Base-by-base conservation (phyloP, 2,113 vertebrate genomes). In the Rhea pennata region DNA sequence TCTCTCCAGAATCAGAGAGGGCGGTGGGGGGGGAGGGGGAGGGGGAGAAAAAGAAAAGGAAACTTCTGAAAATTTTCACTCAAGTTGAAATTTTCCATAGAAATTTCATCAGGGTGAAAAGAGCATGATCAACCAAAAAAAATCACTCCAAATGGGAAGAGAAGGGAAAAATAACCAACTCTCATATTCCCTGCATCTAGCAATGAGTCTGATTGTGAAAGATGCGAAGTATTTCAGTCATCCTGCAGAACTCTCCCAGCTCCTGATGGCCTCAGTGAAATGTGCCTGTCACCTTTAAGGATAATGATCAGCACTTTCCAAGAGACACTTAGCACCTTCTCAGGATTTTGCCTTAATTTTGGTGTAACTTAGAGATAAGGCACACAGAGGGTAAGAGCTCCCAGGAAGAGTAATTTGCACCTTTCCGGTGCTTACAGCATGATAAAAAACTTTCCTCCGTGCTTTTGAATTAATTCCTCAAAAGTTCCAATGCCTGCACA, bases 401-500 rank as follows among this genome's bases (percentile, higher is more conserved):
- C 39, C 84, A 79, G 59, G 87, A 97, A 96, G 94, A 96, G 69
- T 93, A 95, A 95, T 96, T 95, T 96, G 96, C 91, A 96, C 97
- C 95, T 96, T 85, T 96, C 80, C 87, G 85, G 94, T 98, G 73
- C 95, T 87, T 36, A 97, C 76, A 96, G 94, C 15, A 91, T 98
- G 96, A 98, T 98, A 97, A 97, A 98, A 98, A 91, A 64, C 96
- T 98, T 98, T 95, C 94, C 93, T 98, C 71, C 54, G 50, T 98
- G 97, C 97, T 50, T 53, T 96, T 79, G 96, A 98, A 98, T 98
- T 98, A 98, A 98, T 98, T 98, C 97, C 95, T 98, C 98, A 97
- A 98, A 98, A 98, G 97, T 98, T 98, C 98, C 97, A 97, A 96
- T 97, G 97, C 97, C 97, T 97, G 98, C 97, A 98, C 98, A 97